These are phyloP conservation scores for Sebastes kiyomatsui DNA, from an alignment of 2,797 vertebrate species.

Conservation along the genomic window DNA sequence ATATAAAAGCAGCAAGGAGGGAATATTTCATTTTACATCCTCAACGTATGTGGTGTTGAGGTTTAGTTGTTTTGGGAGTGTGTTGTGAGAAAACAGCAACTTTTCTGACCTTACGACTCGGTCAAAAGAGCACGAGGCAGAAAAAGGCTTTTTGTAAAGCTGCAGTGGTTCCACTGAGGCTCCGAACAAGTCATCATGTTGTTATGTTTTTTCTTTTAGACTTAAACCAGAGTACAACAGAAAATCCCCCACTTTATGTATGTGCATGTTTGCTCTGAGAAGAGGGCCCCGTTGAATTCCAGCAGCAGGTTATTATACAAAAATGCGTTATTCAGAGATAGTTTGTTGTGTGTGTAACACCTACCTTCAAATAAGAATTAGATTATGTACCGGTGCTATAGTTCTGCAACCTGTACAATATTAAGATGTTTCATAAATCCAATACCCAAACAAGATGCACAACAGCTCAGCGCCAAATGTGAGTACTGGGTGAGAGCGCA, in stretches of 20 bases:
- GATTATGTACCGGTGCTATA: background rate
- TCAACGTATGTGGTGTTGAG: background rate
- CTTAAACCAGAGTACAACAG: background rate
- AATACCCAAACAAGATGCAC: conserved; percentile 21
- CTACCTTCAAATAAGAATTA: background rate
- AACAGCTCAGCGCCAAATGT: conserved; percentile 13
- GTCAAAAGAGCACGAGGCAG: background rate
- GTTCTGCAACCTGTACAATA: conserved; percentile 10
- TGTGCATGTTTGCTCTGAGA: background rate
- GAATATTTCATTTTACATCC: conserved; percentile 17
- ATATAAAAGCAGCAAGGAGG: background rate
- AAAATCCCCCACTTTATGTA: background rate
- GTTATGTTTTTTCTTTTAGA: background rate
- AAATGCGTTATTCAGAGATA: conserved; percentile 13
- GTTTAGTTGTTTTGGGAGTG: background rate
- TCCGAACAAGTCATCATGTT: background rate
- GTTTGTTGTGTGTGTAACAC: background rate
- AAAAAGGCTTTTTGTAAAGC: background rate
- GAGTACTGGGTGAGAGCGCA: conserved; percentile 28
- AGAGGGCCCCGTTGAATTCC: background rate
- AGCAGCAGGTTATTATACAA: background rate
- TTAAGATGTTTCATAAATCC: conserved; percentile 30
- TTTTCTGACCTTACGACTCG: conserved; percentile 19
- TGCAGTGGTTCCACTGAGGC: background rate
- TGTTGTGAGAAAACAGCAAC: background rate